Evolutionary conservation across 1,140 invertebrate species (phyloP).

Genomic region (Leptonema lineaticorne): DNA sequence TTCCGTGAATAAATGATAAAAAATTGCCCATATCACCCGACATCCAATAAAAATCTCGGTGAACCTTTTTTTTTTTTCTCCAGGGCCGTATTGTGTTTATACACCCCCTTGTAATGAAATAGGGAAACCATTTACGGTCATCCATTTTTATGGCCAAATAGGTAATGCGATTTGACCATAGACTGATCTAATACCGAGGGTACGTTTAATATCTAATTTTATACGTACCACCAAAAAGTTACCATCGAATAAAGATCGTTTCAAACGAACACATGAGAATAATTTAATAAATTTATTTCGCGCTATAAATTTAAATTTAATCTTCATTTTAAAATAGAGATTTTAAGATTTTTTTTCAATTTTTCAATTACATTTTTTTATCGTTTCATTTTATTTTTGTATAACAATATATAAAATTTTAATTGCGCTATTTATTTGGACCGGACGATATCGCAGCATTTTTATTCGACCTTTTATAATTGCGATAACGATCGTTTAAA

Average conservation of each 20-base stretch:
- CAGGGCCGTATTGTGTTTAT: slow-evolving; percentile 5
- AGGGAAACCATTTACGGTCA: slow-evolving; percentile 25
- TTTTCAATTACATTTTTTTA: neutral
- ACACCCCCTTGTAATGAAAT: slow-evolving; percentile 13
- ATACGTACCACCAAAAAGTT: neutral
- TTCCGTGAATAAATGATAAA: too few relatives aligned
- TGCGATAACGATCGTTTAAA: too few relatives aligned
- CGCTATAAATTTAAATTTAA: too few relatives aligned
- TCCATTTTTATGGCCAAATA: slow-evolving; percentile 23
- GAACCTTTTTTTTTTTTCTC: neutral
- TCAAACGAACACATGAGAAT: neutral
- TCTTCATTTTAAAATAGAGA: too few relatives aligned
- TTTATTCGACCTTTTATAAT: too few relatives aligned
- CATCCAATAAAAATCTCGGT: neutral
- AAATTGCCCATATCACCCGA: too few relatives aligned
- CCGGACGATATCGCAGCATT: too few relatives aligned
- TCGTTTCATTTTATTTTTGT: neutral
- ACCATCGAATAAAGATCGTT: slow-evolving; percentile 9
- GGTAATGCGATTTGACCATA: slow-evolving; percentile 25
- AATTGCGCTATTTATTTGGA: too few relatives aligned
- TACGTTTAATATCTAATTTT: slow-evolving; percentile 18
- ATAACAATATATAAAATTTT: too few relatives aligned
- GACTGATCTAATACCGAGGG: slow-evolving; percentile 11
- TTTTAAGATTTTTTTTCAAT: too few relatives aligned
- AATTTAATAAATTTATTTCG: too few relatives aligned